Evolutionary conservation across 1,140 invertebrate genomes (phyloP), one percentile per base, ranked within the genome.

Genomic region (Anastrepha ludens): DNA sequence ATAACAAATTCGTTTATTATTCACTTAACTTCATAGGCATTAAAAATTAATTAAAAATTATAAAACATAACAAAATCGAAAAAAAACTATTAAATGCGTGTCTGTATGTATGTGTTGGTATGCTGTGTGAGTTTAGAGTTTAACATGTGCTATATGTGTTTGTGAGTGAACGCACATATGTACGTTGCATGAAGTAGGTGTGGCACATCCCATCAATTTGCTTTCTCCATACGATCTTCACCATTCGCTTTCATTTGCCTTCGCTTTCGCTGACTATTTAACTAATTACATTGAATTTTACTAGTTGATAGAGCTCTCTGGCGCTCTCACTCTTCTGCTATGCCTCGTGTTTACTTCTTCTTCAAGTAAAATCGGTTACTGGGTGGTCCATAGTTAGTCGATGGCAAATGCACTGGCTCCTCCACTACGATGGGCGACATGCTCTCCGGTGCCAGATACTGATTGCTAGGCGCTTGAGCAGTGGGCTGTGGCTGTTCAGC

Each of bases 401-500:
- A 90, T 60, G 91, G 91, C 86, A 91, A 88, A 62, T 90, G 91
- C 47, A 88, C 85, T 13, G 64, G 74, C 74, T 92, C 91, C 85
- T 92, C 91, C 29, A 87, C 58, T 58, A 88, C 88, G 47, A 91
- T 85, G 9, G 88, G 86, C 8, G 91, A 86, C 41, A 90, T 87
- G 7, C 90, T 88, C 1, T 85, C 87, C 1, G 91, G 91, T 4
- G 91, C 90, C 89, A 92, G 86, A 87, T 92, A 92, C 86, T 92
- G 91, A 62, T 91, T 91, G 88, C 89, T 89, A 4, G 91, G 91
- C 1, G 88, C 88, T 29, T 89, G 86, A 87, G 90, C 41, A 15
- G 91, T 92, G 64, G 91, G 91, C 86, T 90, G 91, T n/a, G 89
- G 87, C 70, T 92, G 91, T 15, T 91, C 91, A n/a, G n/a, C 47